phyloP scores from a whole-genome alignment of 2,888 invertebrate genomes.

The Chrysina gloriosa region DNA sequence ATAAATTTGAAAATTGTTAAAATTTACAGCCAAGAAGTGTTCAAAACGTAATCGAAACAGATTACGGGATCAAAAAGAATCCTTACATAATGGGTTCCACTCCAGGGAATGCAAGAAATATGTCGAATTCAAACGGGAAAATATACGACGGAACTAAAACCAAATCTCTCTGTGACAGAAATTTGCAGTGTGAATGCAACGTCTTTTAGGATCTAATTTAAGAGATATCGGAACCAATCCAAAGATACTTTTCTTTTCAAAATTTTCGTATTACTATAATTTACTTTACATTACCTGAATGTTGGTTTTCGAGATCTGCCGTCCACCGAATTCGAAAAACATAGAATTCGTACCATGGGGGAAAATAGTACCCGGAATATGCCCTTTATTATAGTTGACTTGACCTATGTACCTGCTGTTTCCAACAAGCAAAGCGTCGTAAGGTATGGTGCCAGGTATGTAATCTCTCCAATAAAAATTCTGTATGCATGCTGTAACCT shows the following conservation, averaged over 20 bases:
- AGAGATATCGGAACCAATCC: no score
- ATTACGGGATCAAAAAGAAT: no score
- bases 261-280: not conserved
- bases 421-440: slow-evolving; percentile 16
- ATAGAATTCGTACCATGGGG: not conserved
- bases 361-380: slow-evolving; percentile 1
- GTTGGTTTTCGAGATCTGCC: not conserved
- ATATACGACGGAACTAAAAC: no score
- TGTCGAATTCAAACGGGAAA: no score
- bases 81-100: no score
- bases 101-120: no score
- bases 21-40: not conserved
- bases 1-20: not conserved
- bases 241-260: no score
- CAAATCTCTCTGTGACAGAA: no score
- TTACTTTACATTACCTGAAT: not conserved
- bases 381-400: not conserved
- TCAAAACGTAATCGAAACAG: no score
- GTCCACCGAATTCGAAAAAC: not conserved
- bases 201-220: no score
- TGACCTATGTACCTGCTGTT: slow-evolving; percentile 20
- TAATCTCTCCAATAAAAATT: slow-evolving; percentile 27
- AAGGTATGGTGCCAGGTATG: slow-evolving; percentile 20
- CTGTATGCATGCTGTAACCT: not conserved
- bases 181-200: no score